Evolutionary conservation across 2,888 invertebrate genomes (phyloP).

Genomic region (Caenorhabditis sp.): DNA sequence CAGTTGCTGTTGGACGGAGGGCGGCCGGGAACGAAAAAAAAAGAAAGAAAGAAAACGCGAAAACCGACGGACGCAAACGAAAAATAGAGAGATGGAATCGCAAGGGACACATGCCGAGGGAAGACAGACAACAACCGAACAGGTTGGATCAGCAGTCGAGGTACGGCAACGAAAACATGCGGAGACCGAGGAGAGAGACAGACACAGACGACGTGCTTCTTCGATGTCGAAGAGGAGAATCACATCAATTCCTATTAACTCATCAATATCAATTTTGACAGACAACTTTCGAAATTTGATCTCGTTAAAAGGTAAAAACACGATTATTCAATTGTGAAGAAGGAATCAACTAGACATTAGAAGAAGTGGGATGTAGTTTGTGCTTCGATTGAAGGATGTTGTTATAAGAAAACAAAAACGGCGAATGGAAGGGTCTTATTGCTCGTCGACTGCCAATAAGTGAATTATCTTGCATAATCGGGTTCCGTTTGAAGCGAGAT

Average conservation of each 20-base stretch:
- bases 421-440: slow-evolving; percentile 24
- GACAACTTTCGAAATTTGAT: not conserved
- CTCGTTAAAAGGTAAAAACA: not conserved
- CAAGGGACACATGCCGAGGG: slow-evolving; percentile 6
- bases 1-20: not conserved
- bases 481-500: slow-evolving; percentile 26
- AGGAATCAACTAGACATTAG: not conserved
- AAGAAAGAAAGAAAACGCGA: slow-evolving; percentile 11
- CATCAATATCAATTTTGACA: too few relatives aligned
- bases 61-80: not conserved
- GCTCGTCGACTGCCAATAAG: slow-evolving; percentile 35
- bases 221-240: not conserved
- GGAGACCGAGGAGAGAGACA: not conserved
- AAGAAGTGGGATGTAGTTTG: not conserved
- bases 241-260: not conserved
- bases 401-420: not conserved
- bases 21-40: not conserved
- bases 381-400: not conserved
- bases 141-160: slow-evolving; percentile 47
- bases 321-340: not conserved
- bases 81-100: slow-evolving; percentile 34
- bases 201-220: slow-evolving; percentile 9
- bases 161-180: slow-evolving; percentile 19
- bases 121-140: slow-evolving; percentile 26
- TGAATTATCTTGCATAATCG: slow-evolving; percentile 39